Conservation (phyloP, 2,888 invertebrate species). For the Drosophila anceps region DNA sequence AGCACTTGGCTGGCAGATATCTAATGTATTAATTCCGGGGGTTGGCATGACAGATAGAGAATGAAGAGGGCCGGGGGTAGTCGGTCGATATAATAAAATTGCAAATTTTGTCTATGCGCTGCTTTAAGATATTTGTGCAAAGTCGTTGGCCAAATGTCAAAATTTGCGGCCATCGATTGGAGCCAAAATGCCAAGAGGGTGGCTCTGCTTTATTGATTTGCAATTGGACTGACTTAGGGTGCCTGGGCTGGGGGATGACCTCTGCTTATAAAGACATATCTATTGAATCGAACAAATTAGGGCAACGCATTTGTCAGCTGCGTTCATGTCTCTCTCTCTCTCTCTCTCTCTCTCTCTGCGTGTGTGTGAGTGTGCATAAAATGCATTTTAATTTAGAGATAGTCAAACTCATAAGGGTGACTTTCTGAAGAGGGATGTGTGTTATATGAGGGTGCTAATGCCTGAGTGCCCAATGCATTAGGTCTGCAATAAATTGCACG, state of each 20-base stretch:
- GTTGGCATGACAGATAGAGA: neutral
- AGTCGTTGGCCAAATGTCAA: slow-evolving; percentile 78
- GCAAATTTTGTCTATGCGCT: slow-evolving; percentile 68
- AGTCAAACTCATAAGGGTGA: slow-evolving; percentile 38
- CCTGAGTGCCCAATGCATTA: slow-evolving; percentile 44
- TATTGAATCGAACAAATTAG: slow-evolving; percentile 43
- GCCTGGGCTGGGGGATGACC: slow-evolving; percentile 18
- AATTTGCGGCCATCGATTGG: slow-evolving; percentile 76
- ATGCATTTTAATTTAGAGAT: slow-evolving; percentile 69
- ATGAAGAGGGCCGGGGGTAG: neutral
- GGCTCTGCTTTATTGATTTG: slow-evolving; percentile 54
- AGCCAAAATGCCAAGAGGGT: slow-evolving; percentile 32
- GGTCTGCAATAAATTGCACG: slow-evolving; percentile 64
- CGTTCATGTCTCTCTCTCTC: neutral
- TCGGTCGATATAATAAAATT: slow-evolving; percentile 67
- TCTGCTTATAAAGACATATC: slow-evolving; percentile 66
- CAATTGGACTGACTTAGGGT: slow-evolving; percentile 11
- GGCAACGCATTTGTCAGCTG: slow-evolving; percentile 41
- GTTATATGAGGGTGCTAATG: slow-evolving; percentile 59
- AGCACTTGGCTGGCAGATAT: slow-evolving; percentile 50
- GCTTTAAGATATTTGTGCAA: slow-evolving; percentile 55
- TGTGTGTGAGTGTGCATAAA: slow-evolving; percentile 58
- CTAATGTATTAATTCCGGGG: slow-evolving; percentile 76
- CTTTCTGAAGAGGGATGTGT: neutral
- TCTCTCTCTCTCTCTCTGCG: no score